A percentile compares a stretch with the other conserved stretches of the same genome.
These are phyloP conservation scores for Apteryx owenii DNA, from an alignment of 2,113 vertebrate genomes.

Conservation along the genomic window DNA sequence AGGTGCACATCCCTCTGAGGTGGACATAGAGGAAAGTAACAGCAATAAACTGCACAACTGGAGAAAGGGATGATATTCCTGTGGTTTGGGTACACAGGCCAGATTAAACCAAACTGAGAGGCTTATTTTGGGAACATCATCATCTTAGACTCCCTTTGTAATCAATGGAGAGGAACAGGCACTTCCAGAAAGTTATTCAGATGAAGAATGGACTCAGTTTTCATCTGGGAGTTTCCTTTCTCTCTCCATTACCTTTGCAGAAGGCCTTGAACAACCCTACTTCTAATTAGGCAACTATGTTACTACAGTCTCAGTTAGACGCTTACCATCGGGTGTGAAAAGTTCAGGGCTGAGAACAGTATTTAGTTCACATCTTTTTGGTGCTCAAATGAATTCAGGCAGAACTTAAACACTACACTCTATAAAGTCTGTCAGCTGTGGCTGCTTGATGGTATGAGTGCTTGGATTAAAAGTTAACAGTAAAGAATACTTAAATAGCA, in stretches of 20 bases:
- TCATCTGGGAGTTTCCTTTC: not conserved
- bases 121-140: not conserved
- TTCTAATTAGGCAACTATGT: not conserved
- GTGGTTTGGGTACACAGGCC: not conserved
- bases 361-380: not conserved
- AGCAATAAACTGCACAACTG: not conserved
- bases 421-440: not conserved
- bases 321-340: not conserved
- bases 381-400: slow-evolving; percentile 15
- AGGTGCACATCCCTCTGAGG: not conserved
- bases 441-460: slow-evolving; percentile 30
- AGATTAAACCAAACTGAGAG: not conserved
- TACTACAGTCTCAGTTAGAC: not conserved
- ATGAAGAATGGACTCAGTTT: not conserved
- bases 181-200: not conserved
- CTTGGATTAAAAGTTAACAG: slow-evolving; percentile 50
- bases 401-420: not conserved
- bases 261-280: slow-evolving; percentile 3
- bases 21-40: not conserved
- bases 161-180: not conserved
- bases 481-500: slow-evolving; percentile 54
- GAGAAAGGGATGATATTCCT: not conserved
- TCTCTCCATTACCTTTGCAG: not conserved
- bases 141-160: not conserved
- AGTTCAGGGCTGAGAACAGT: slow-evolving; percentile 18